These are phyloP conservation scores for Chaetodon auriga DNA, from an alignment of 2,113 vertebrate species.

Conservation along the genomic window DNA sequence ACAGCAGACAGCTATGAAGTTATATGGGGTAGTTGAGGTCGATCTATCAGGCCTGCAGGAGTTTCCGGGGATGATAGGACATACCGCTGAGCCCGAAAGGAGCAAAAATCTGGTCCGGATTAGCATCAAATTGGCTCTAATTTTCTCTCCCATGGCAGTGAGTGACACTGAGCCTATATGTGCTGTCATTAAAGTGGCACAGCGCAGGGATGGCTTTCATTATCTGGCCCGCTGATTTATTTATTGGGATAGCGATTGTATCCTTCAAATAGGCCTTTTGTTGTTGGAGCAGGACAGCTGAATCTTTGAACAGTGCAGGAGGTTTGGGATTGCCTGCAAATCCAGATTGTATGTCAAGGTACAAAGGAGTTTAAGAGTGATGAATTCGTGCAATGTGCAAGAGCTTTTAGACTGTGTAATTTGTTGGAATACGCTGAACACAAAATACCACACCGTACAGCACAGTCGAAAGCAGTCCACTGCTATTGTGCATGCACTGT, in stretches of 20 bases:
- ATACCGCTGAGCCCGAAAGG: conserved; percentile 44
- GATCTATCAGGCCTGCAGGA: conserved; percentile 45
- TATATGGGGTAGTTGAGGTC: conserved; percentile 46
- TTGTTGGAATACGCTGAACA: conserved; percentile 29
- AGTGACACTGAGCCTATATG: conserved; percentile 75
- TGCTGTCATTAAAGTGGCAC: conserved; percentile 77
- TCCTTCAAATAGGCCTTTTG: conserved; percentile 68
- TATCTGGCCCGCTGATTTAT: conserved; percentile 78
- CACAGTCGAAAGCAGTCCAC: conserved; percentile 22
- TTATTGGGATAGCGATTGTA: conserved; percentile 74
- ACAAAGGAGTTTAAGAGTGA: conserved; percentile 28
- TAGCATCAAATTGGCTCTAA: conserved; percentile 78
- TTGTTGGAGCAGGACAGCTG: conserved; percentile 48
- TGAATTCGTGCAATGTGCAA: conserved; percentile 26
- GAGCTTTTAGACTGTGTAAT: conserved; percentile 36
- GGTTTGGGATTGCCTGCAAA: conserved; percentile 30
- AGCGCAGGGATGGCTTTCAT: conserved; percentile 79
- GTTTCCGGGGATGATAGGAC: conserved; percentile 50
- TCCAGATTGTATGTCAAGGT: conserved; percentile 35
- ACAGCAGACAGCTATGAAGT: conserved; percentile 48
- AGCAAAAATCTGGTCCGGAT: conserved; percentile 76
- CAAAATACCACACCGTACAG: conserved; percentile 24
- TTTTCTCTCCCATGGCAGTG: conserved; percentile 74
- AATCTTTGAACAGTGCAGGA: conserved; percentile 62
- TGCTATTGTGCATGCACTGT: conserved; percentile 52